Conservation (phyloP, 1,140 invertebrate species). For the Cydia fagiglandana region DNA sequence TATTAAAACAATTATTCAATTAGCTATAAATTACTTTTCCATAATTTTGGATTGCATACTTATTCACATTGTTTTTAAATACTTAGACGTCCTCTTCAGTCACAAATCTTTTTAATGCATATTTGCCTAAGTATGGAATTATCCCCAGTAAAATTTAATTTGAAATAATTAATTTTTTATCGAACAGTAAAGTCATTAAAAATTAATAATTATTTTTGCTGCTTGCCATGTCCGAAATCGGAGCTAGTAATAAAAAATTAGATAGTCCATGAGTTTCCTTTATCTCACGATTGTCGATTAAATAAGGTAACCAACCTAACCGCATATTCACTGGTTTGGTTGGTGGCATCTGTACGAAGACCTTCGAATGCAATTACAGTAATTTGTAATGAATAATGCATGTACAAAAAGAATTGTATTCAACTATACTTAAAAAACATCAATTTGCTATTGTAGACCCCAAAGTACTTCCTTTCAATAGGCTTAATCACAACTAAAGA, state of each 20-base stretch:
- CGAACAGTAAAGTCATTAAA: too few species aligned
- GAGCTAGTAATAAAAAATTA: too few species aligned
- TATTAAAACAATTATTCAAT: slow-evolving; percentile 21
- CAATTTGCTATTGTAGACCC: slow-evolving; percentile 7
- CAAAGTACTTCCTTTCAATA: slow-evolving; percentile 15
- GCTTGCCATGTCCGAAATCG: too few species aligned
- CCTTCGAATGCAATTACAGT: slow-evolving; percentile 38
- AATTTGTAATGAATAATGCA: slow-evolving; percentile 29
- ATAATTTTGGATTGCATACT: neutral
- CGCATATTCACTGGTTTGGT: neutral
- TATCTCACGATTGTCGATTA: neutral
- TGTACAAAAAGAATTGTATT: slow-evolving; percentile 8
- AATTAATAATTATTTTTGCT: too few species aligned
- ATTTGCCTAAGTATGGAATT: too few species aligned
- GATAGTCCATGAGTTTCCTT: too few species aligned
- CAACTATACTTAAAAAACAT: slow-evolving; percentile 23
- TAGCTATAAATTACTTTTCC: neutral
- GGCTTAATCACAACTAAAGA: neutral
- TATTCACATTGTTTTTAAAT: neutral
- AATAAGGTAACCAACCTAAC: neutral
- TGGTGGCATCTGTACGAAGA: slow-evolving; percentile 12
- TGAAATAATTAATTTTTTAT: too few species aligned
- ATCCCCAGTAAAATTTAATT: too few species aligned
- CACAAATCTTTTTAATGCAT: too few species aligned
- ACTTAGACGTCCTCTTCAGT: too few species aligned